These are phyloP conservation scores for Limnephilus lunatus DNA, from an alignment of 2,888 invertebrate species.

Conservation along the genomic window DNA sequence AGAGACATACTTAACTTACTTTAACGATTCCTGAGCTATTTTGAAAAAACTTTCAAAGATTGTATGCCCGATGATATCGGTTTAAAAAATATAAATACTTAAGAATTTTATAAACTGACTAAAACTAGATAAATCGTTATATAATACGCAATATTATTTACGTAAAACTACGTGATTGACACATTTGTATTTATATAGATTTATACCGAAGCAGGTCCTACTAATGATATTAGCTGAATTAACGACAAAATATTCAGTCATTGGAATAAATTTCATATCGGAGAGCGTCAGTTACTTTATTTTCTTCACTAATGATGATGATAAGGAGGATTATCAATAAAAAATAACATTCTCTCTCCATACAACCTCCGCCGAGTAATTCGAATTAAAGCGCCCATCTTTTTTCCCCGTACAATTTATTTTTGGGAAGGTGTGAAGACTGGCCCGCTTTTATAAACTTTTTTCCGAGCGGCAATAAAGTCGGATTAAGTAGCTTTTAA, in stretches of 20 bases:
- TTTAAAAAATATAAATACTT: background rate
- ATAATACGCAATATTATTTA: background rate
- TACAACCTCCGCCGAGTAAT: constrained; percentile 35
- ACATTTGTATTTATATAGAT: background rate
- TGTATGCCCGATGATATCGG: too few species aligned
- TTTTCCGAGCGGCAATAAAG: constrained; percentile 49
- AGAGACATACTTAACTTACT: too few species aligned
- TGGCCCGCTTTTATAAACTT: constrained; percentile 35
- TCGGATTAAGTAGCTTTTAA: constrained; percentile 53
- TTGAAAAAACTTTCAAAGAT: too few species aligned
- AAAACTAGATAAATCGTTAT: background rate
- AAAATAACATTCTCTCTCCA: background rate
- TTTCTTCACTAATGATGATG: constrained; percentile 47
- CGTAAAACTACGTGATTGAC: background rate
- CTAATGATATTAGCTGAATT: background rate
- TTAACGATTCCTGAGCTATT: too few species aligned
- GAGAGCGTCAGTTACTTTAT: background rate
- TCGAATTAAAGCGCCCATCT: constrained; percentile 57
- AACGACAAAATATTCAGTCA: background rate
- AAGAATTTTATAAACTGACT: background rate
- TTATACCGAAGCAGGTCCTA: background rate
- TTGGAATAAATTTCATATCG: constrained; percentile 4
- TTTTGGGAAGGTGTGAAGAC: constrained; percentile 43
- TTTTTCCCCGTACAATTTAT: constrained; percentile 43
- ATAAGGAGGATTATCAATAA: constrained; percentile 45